Evolutionary conservation across 2,113 vertebrate genomes (phyloP).

Genomic region (Oryzias curvinotus): DNA sequence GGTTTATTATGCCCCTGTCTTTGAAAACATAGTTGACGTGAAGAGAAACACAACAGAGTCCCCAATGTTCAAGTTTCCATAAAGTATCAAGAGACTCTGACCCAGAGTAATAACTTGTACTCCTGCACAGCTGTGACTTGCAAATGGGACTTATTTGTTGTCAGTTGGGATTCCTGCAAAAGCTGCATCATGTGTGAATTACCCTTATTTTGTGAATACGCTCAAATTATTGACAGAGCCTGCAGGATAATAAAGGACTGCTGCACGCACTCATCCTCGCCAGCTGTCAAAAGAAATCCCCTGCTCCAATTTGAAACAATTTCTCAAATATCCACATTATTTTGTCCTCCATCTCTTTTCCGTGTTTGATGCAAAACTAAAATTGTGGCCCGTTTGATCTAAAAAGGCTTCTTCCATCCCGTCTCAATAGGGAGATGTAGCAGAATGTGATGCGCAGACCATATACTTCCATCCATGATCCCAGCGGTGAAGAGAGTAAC

Average conservation of each 20-base stretch:
- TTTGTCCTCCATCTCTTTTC: not conserved
- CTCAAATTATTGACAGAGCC: not conserved
- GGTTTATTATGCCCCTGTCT: no score
- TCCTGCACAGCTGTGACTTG: not conserved
- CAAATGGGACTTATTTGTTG: not conserved
- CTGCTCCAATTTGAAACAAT: not conserved
- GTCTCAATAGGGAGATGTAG: conserved; percentile 7
- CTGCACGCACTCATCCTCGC: not conserved
- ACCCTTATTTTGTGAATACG: not conserved
- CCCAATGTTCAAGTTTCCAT: no score
- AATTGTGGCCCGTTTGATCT: not conserved
- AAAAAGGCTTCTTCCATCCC: not conserved
- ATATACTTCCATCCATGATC: not conserved
- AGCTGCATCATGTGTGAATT: not conserved
- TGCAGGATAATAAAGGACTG: not conserved
- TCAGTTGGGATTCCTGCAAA: not conserved
- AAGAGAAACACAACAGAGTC: no score
- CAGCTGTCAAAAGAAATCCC: not conserved
- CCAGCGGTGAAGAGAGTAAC: conserved; percentile 1
- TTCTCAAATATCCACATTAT: not conserved
- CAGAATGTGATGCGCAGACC: conserved; percentile 10
- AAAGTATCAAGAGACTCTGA: not conserved
- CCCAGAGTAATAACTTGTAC: not conserved
- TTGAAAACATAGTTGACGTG: no score
- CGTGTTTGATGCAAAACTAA: not conserved